These are phyloP conservation scores for Neogale vison DNA, from an alignment of 2,113 vertebrate genomes.

Conservation along the genomic window DNA sequence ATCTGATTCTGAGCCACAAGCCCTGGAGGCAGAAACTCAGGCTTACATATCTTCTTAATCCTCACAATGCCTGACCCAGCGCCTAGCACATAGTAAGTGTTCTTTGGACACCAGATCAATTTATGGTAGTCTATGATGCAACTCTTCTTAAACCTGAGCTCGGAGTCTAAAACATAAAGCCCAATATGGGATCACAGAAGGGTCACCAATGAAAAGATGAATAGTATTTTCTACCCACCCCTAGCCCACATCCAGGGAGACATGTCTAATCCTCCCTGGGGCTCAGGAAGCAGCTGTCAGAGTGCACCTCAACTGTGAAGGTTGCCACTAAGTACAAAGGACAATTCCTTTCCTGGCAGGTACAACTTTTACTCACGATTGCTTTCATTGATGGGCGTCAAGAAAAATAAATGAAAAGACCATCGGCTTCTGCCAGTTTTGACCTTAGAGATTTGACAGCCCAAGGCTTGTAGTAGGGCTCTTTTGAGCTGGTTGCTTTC, in stretches of 20 bases:
- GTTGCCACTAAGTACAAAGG: slow-evolving; percentile 80
- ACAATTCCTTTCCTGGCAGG: slow-evolving; percentile 79
- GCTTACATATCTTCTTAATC: background rate
- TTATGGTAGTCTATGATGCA: background rate
- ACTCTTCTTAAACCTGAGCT: background rate
- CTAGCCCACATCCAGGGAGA: background rate
- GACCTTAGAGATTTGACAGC: slow-evolving; percentile 81
- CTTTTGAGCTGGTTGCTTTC: background rate
- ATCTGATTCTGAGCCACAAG: background rate
- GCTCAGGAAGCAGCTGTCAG: slow-evolving; percentile 62
- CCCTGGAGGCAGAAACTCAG: background rate
- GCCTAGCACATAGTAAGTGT: background rate
- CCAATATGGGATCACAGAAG: background rate
- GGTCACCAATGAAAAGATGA: background rate
- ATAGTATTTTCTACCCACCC: background rate
- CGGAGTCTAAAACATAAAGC: background rate
- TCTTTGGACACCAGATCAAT: background rate
- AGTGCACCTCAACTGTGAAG: slow-evolving; percentile 77
- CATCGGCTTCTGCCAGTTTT: slow-evolving; percentile 75
- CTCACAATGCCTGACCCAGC: background rate
- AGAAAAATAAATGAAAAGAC: slow-evolving; percentile 81
- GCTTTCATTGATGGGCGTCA: slow-evolving; percentile 78
- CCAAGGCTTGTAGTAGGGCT: slow-evolving; percentile 63
- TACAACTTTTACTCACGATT: slow-evolving; percentile 79
- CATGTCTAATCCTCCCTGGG: background rate